Evolutionary conservation across 2,797 vertebrate genomes (phyloP).

Genomic region (Arremon aurantiirostris): DNA sequence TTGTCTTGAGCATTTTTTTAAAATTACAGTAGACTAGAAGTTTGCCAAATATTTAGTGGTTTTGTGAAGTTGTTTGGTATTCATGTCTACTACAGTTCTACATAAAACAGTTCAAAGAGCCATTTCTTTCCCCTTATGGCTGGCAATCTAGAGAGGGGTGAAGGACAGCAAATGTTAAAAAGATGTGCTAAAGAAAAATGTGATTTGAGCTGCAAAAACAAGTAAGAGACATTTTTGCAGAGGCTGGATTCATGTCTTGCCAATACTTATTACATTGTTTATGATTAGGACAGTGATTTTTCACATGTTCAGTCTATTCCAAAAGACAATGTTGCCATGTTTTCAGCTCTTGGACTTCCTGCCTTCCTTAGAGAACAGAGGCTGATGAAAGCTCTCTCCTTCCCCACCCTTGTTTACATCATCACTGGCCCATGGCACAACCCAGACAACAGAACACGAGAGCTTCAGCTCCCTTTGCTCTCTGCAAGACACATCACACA

Average conservation of each 20-base stretch:
- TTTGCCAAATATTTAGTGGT: conserved; percentile 78
- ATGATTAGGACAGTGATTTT: conserved; percentile 52
- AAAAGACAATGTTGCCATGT: not conserved
- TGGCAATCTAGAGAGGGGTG: conserved; percentile 46
- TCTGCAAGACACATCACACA: not conserved
- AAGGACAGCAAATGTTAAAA: conserved; percentile 57
- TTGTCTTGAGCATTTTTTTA: conserved; percentile 70
- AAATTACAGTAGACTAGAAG: conserved; percentile 73
- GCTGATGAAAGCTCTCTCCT: not conserved
- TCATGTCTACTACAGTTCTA: conserved; percentile 70
- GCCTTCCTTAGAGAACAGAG: not conserved
- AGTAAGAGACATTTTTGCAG: not conserved
- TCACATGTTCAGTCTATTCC: conserved; percentile 27
- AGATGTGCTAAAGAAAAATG: conserved; percentile 62
- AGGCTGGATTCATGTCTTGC: conserved; percentile 60
- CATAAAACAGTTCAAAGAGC: conserved; percentile 66
- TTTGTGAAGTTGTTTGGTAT: conserved; percentile 74
- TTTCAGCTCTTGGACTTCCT: not conserved
- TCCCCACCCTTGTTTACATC: conserved; percentile 13
- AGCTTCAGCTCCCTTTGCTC: not conserved
- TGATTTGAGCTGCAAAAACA: conserved; percentile 11
- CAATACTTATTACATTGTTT: conserved; percentile 49
- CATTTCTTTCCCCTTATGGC: conserved; percentile 67
- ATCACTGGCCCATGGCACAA: fast-evolving
- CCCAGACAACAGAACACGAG: fast-evolving